Conservation (phyloP, 2,888 invertebrate species). For the Brassicogethes aeneus region DNA sequence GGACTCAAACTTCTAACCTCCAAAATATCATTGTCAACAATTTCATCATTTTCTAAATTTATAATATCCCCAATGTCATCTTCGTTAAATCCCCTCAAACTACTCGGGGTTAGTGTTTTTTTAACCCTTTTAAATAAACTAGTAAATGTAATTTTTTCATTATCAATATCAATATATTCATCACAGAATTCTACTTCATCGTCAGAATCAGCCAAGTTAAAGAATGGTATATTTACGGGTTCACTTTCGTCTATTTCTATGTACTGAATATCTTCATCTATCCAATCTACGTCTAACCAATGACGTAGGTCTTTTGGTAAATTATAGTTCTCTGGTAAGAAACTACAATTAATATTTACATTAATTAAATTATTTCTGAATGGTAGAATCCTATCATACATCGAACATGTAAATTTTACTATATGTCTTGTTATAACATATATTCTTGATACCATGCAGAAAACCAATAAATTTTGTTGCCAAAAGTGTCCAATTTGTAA, state of each 20-base stretch:
- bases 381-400: slow-evolving; percentile 37
- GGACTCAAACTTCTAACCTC: too few relatives aligned
- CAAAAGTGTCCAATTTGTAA: slow-evolving; percentile 42
- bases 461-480: slow-evolving; percentile 37
- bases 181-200: slow-evolving; percentile 25
- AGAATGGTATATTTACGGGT: slow-evolving; percentile 16
- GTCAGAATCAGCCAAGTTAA: slow-evolving; percentile 23
- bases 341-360: slow-evolving; percentile 27
- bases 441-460: slow-evolving; percentile 41
- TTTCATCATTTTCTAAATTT: too few relatives aligned
- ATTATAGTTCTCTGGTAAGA: slow-evolving; percentile 37
- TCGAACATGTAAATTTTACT: slow-evolving; percentile 35
- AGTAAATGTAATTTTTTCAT: slow-evolving; percentile 10
- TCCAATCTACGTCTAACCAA: slow-evolving; percentile 40
- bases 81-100: slow-evolving; percentile 12
- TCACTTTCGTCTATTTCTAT: slow-evolving; percentile 18
- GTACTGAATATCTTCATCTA: slow-evolving; percentile 21
- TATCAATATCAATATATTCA: slow-evolving; percentile 24
- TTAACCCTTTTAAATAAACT: slow-evolving; percentile 7
- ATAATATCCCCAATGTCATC: slow-evolving; percentile 16
- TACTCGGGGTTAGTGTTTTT: slow-evolving; percentile 7
- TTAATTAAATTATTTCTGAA: slow-evolving; percentile 31
- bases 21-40: too few relatives aligned
- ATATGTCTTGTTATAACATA: slow-evolving; percentile 36
- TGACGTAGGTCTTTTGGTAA: slow-evolving; percentile 37